Percentiles rank a stretch among this genome's conserved stretches.
Conservation (phyloP, 2,797 vertebrate species). For the Sciurus carolinensis region DNA sequence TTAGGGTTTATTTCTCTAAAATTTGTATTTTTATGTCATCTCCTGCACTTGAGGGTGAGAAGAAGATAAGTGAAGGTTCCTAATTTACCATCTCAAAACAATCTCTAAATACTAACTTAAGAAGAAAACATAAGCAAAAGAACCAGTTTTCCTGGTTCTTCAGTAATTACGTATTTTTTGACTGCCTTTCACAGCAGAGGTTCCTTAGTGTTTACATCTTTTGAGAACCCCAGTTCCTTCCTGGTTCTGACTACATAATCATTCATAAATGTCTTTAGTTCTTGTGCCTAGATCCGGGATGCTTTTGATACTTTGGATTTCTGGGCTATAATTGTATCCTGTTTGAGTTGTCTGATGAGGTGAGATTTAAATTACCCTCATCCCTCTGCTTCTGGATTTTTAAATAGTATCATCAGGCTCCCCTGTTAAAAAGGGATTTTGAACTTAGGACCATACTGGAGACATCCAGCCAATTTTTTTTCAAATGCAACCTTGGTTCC, state of each 20-base stretch:
- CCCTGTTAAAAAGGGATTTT: conserved; percentile 19
- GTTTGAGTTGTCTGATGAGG: not conserved
- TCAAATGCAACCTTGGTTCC: not conserved
- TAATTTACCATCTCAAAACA: not conserved
- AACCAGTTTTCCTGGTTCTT: not conserved
- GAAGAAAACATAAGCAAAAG: not conserved
- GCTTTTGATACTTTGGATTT: conserved; percentile 7
- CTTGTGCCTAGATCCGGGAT: not conserved
- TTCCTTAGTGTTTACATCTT: not conserved
- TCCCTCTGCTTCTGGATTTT: conserved; percentile 43
- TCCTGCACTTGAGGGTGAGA: not conserved
- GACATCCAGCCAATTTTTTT: not conserved
- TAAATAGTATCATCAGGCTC: not conserved
- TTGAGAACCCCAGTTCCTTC: not conserved
- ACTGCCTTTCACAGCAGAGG: not conserved
- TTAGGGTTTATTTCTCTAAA: conserved; percentile 28
- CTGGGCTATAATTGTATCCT: not conserved
- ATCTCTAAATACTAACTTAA: conserved; percentile 7
- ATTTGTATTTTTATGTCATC: not conserved
- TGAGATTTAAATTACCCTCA: not conserved
- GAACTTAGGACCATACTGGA: not conserved
- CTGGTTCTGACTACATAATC: not conserved
- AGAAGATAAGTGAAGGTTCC: not conserved
- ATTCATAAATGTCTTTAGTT: not conserved
- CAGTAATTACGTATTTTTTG: not conserved